Conservation (phyloP, 2,797 vertebrate genomes). For the Sebastes flavidus region DNA sequence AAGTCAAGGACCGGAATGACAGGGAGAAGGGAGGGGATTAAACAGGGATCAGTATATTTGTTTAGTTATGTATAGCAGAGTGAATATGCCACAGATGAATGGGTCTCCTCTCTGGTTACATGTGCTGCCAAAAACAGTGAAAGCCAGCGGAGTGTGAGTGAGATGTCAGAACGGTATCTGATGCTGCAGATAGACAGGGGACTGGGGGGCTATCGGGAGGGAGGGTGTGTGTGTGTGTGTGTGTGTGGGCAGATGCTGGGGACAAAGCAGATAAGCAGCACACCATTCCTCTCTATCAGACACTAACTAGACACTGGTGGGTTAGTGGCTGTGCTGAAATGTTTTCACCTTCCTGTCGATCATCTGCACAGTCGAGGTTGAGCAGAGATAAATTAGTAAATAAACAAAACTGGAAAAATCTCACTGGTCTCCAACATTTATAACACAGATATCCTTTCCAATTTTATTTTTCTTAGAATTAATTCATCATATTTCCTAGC, state of each 20-base stretch:
- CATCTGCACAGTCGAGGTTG: neutral
- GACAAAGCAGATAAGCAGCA: constrained; percentile 65
- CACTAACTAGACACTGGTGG: constrained; percentile 42
- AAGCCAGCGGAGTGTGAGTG: constrained; percentile 30
- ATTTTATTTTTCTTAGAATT: neutral
- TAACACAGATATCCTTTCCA: neutral
- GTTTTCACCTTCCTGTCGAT: constrained; percentile 21
- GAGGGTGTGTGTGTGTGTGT: constrained; percentile 6
- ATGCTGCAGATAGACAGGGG: constrained; percentile 54
- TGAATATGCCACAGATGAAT: constrained; percentile 59
- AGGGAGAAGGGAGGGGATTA: constrained; percentile 68
- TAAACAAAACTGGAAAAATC: neutral
- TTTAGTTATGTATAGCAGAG: constrained; percentile 66
- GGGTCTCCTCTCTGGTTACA: constrained; percentile 55
- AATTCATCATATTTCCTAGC: neutral
- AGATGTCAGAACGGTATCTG: constrained; percentile 65
- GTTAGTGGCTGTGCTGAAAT: constrained; percentile 23
- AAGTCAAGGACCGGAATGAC: constrained; percentile 66
- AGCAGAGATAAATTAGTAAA: neutral
- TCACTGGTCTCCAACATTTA: neutral
- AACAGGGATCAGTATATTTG: constrained; percentile 77
- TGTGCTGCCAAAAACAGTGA: constrained; percentile 52
- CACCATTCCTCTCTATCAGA: constrained; percentile 56
- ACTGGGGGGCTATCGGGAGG: constrained; percentile 28
- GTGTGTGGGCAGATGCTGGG: constrained; percentile 32